Conservation (phyloP, 2,113 vertebrate species). For the Cyanoliseus patagonus region DNA sequence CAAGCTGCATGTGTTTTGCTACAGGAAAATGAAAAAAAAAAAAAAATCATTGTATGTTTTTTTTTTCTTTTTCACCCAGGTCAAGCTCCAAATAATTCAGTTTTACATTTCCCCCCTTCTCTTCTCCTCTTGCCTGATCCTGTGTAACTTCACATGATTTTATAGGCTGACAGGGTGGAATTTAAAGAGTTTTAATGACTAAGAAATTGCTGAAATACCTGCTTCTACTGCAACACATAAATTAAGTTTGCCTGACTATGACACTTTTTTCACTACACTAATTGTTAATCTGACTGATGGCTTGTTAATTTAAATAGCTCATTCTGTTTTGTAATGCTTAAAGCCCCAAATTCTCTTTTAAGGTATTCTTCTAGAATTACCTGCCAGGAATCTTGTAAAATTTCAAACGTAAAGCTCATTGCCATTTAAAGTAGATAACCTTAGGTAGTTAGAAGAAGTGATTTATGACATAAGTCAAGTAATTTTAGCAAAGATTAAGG, state of each 20-base stretch:
- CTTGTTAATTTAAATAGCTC: slow-evolving; percentile 12
- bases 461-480: slow-evolving; percentile 20
- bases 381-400: not conserved
- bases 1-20: not conserved
- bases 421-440: slow-evolving; percentile 25
- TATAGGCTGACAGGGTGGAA: not conserved
- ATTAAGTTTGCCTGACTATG: slow-evolving; percentile 1
- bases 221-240: not conserved
- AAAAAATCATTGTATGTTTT: not conserved
- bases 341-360: not conserved
- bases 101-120: not conserved
- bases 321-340: not conserved
- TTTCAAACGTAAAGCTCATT: slow-evolving; percentile 38
- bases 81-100: not conserved
- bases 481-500: slow-evolving; percentile 51
- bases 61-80: not conserved
- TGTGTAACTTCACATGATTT: not conserved
- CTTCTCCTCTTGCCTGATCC: not conserved
- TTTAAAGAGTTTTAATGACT: not conserved
- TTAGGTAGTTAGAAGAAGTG: slow-evolving; percentile 1
- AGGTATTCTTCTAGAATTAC: slow-evolving; percentile 9
- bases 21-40: not conserved
- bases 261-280: not conserved
- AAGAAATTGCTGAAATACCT: not conserved
- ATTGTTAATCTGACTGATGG: slow-evolving; percentile 4